These are phyloP conservation scores for Hyaena hyaena DNA, from an alignment of 2,113 vertebrate genomes.

Conservation along the genomic window DNA sequence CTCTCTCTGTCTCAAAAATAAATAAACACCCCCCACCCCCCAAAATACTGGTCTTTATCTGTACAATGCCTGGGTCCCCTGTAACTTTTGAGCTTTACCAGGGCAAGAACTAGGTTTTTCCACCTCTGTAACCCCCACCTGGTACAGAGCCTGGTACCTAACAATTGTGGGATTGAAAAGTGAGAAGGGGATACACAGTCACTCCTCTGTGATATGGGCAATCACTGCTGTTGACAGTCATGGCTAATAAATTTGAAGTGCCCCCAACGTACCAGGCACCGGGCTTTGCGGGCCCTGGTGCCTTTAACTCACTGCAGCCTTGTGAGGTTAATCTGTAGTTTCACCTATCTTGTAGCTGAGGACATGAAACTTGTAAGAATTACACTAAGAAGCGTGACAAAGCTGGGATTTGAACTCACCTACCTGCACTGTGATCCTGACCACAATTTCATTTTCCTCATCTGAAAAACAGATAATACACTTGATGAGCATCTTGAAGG, in stretches of 20 bases:
- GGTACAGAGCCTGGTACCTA: background rate
- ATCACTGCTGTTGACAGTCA: too few relatives aligned
- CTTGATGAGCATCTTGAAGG: background rate
- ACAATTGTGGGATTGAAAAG: background rate
- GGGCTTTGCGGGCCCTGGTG: fast-evolving
- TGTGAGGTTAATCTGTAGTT: background rate
- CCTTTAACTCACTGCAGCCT: background rate
- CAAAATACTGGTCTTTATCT: background rate
- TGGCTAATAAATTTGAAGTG: background rate
- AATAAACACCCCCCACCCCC: too few relatives aligned
- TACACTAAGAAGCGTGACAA: background rate
- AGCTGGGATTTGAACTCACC: background rate
- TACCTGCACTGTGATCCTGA: background rate
- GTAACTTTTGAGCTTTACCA: background rate
- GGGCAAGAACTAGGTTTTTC: background rate
- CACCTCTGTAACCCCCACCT: background rate
- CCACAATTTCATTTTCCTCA: background rate
- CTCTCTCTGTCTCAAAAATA: too few relatives aligned
- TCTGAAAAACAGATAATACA: background rate
- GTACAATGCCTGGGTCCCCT: background rate
- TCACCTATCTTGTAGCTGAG: background rate
- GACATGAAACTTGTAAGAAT: background rate
- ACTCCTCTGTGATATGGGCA: background rate
- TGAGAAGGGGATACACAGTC: background rate
- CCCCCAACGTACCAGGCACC: background rate